Evolutionary conservation across 2,113 vertebrate genomes (phyloP), one percentile per base, ranked within the genome.

Genomic region (Clarias macrocephalus): DNA sequence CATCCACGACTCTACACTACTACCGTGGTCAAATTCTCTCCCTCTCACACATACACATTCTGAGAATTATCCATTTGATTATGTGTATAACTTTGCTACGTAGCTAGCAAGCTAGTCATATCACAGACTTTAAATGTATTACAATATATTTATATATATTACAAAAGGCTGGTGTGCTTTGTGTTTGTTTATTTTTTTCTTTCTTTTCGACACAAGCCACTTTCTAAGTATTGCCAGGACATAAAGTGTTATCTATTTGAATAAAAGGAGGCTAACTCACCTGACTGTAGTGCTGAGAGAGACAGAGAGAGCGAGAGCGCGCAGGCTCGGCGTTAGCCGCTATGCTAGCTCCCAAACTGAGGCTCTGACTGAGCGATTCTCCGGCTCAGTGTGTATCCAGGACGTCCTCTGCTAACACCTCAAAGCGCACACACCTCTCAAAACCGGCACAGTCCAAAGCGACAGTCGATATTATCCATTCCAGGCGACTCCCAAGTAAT

Each of bases 381-480:
- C 5, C 13, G 48, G 48, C 23, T 77, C 11, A 13, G 23, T 77
- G 73, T 13, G 23, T n/a, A 6, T n/a, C 54, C 76, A 30, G 76
- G 76, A 57, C 76, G 76, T 19, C 73, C 73, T 77, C 42, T 54
- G 73, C 73, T 76, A 76, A 76, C 19, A 54, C 9, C 15, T 79
- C 54, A 57, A 30, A 3, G 5, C 19, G 19, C 0, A 79, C 1
- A 57, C 76, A 7, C 48, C 48, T 48, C 12, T 16, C 75, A 77
- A 25, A 77, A 77, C 13, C 52, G 54, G 2, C 52, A 57, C 15
- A 57, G 3, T 19, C 52, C 15, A 4, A 10, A 57, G 8, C 15
- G 57, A 79, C 5, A 28, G 3, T 6, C 52, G 52, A 77, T n/a
- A 0, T 77, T 16, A 18, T 77, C 48, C 13, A 54, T 56, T 2